These are phyloP conservation scores for Microchirus variegatus DNA, from an alignment of 2,797 vertebrate genomes.

Conservation along the genomic window DNA sequence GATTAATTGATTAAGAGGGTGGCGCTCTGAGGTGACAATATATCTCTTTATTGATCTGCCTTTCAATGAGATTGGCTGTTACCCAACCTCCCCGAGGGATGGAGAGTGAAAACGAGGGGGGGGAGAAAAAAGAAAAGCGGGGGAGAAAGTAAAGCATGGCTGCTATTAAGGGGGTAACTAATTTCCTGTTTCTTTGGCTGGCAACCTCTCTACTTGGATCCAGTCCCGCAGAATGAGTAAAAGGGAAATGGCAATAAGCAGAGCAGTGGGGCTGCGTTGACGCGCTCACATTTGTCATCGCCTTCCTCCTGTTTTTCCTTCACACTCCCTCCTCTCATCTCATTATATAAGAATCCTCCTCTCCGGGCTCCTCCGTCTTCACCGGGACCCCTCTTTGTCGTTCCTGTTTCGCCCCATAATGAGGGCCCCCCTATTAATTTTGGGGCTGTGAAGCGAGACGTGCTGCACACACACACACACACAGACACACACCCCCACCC, in stretches of 20 bases:
- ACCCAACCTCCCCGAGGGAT: conserved; percentile 64
- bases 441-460: conserved; percentile 71
- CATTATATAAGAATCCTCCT: conserved; percentile 46
- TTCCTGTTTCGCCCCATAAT: conserved; percentile 61
- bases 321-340: conserved; percentile 37
- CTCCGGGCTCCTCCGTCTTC: conserved; percentile 32
- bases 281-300: conserved; percentile 39
- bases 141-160: conserved; percentile 32
- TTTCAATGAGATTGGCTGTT: conserved; percentile 80
- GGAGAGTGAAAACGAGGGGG: conserved; percentile 15
- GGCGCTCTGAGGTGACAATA: conserved; percentile 77
- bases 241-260: conserved; percentile 18
- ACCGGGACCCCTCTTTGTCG: conserved; percentile 58
- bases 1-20: conserved; percentile 84
- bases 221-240: conserved; percentile 2
- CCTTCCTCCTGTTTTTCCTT: conserved; percentile 28
- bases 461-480: conserved; percentile 2
- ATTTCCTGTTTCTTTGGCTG: conserved; percentile 72
- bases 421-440: conserved; percentile 78
- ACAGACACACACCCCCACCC: background rate
- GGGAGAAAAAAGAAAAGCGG: conserved; percentile 23
- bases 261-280: conserved; percentile 7
- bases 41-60: conserved; percentile 84
- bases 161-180: conserved; percentile 59
- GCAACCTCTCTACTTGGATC: conserved; percentile 27